Conservation (phyloP, 2,888 invertebrate genomes). For the Tridacna gigas region DNA sequence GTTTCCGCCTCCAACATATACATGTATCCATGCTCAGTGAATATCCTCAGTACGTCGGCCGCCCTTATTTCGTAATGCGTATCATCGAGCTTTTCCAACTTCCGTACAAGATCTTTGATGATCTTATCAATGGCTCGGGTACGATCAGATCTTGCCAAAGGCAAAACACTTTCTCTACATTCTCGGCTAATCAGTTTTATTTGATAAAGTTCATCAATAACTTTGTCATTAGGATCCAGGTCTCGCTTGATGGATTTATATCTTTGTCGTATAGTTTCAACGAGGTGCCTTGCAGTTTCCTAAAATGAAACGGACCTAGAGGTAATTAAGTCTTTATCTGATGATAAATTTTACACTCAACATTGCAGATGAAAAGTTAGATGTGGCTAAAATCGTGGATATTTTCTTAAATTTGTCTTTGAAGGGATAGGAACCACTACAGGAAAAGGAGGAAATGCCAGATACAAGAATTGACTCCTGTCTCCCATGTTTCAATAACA, state of each 20-base stretch:
- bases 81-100: neutral
- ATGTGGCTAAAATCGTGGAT: no score
- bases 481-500: no score
- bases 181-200: neutral
- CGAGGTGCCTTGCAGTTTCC: neutral
- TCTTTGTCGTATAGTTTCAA: neutral
- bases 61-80: neutral
- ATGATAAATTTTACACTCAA: no score
- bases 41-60: neutral
- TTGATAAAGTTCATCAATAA: constrained; percentile 1
- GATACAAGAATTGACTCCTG: no score
- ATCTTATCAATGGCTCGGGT: neutral
- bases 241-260: constrained; percentile 5
- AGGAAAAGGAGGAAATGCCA: no score
- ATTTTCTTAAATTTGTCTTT: no score
- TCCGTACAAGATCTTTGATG: neutral
- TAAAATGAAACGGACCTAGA: neutral
- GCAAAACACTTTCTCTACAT: neutral
- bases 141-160: neutral
- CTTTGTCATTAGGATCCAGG: constrained; percentile 4
- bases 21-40: neutral
- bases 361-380: no score
- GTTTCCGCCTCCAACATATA: constrained; percentile 4
- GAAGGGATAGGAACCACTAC: no score
- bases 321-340: no score